Base-by-base conservation (phyloP, 1,140 invertebrate species). In the Cotesia vestalis region DNA sequence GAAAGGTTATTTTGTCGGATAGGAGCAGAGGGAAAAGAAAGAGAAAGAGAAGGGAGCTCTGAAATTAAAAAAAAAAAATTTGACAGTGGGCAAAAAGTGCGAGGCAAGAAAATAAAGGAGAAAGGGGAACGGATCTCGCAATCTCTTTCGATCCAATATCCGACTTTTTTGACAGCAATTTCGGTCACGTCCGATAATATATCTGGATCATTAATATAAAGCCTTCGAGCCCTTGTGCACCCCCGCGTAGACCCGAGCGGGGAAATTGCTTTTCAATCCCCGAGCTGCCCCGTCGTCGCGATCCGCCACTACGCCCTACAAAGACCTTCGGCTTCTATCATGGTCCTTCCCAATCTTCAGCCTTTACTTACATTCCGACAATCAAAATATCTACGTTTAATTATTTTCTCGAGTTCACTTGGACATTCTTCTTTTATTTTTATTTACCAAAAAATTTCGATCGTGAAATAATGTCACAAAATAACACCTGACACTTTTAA, bases 221-320 rank as follows among this genome's bases (percentile, higher is more conserved):
- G 85, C 85, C 82, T 80, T 78, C 80, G 79, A 74, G 75, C 9
- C 70, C 52, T 46, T 68, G n/a, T 57, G 20, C 35, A 20, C 17
- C 69, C 62, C 62, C 57, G 77, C 80, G 80, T 79, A 77, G 83
- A 76, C 79, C 83, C 82, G 83, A 79, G 82, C 84, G 85, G 83
- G 86, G 85, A 87, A 87, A 87, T 87, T 87, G 86, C 86, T 87
- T 87, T 87, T 86, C 86, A 87, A 87, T 87, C 85, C 86, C 86
- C 81, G 78, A 77, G 71, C 74, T 20, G 66, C 72, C 76, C 69
- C 72, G 75, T 76, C 77, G 63, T 77, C 40, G 40, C 66, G 46
- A 53, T 53, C 46, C 40, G 12, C 62, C 40, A 8, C 66, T 27
- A 27, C 66, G n/a, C 14, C 66, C 34, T 62, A 46, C 40, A 46